Base-by-base conservation (phyloP, 2,113 vertebrate genomes). In the Glaucomys volans region DNA sequence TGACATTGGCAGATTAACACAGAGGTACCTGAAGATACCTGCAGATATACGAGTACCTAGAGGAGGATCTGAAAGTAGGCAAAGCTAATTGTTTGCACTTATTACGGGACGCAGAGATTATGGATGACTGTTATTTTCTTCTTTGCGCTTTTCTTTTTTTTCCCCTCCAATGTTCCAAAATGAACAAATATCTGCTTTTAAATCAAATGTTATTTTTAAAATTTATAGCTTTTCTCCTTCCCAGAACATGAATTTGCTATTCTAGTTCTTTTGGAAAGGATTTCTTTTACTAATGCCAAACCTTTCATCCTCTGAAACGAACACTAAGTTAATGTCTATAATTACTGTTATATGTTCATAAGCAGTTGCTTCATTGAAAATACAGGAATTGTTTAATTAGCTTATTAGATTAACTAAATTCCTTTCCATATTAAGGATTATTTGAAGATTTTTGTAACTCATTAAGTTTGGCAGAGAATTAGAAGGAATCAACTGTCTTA, bases 281-380 rank as follows among this genome's bases (percentile, higher is more conserved):
- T 75, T 79, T 93, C 8, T 94, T 91, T 83, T 66, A 82, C 37
- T 32, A 80, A 92, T 35, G 47, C 32, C 47, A 87, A 86, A 87
- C 10, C 69, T 90, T 64, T 92, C 6, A 52, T 22, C 24, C 40
- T 88, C 52, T n/a, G 54, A 37, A 91, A 57, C n/a, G 37, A 83
- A 77, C 14, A 66, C 54, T 28, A 44, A 75, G 50, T 69, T 72
- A 88, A 90, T 54, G 42, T 59, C 11, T 35, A 76, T 42, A 74
- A 64, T 75, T 30, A 71, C 32, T 91, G 2, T 32, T 35, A 26
- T 13, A 1, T 42, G 79, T 71, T 83, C 76, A 91, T 32, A 86
- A 90, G 16, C 37, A 62, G 24, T 82, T 64, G 42, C 28, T 89
- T 90, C 94, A 91, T 20, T 17, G 76, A 69, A 77, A 85, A 82